Base-by-base conservation (phyloP, 2,797 vertebrate species). In the Phaenicophaeus curvirostris region DNA sequence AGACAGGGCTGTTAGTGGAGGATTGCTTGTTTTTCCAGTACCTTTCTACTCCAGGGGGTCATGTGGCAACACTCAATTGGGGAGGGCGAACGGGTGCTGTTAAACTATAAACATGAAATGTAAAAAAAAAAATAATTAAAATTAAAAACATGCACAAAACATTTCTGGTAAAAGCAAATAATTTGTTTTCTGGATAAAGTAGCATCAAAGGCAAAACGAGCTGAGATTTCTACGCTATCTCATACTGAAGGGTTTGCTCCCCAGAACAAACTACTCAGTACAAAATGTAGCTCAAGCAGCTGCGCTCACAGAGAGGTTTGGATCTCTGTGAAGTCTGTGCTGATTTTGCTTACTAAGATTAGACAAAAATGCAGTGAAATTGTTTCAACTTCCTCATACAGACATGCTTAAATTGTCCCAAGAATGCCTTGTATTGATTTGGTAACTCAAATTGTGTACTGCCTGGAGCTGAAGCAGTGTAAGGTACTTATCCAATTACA, bases 41-140 rank as follows among this genome's bases (percentile, higher is more conserved):
- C 99, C 99, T 99, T 99, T 99, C 98, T 99, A 98, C 98, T 99
- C 99, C 99, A 99, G 93, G 99, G 99, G 96, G 99, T 98, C 98
- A 99, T 99, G 98, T 98, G 98, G 98, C 99, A 99, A 99, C 99
- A 99, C 98, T 99, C 99, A 98, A 98, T 98, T 95, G 99, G 99
- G 98, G 99, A 99, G 97, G 98, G 98, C 97, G 99, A 98, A 97
- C 98, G 98, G 97, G 97, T 98, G 98, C 98, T 98, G 97, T 98
- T 98, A 98, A 99, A 99, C 99, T 99, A 98, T 98, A 98, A 98
- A 98, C 77, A 98, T 98, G 97, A 98, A 98, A 98, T 97, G 97
- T 95, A 94, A 84, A 89, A 97, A 89, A 96, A 93, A 96, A 77
- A 58, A 39, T 74, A 95, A 96, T 97, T 96, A 97, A 98, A 97